Conservation (phyloP, 2,113 vertebrate species). For the Toxotes chatareus region DNA sequence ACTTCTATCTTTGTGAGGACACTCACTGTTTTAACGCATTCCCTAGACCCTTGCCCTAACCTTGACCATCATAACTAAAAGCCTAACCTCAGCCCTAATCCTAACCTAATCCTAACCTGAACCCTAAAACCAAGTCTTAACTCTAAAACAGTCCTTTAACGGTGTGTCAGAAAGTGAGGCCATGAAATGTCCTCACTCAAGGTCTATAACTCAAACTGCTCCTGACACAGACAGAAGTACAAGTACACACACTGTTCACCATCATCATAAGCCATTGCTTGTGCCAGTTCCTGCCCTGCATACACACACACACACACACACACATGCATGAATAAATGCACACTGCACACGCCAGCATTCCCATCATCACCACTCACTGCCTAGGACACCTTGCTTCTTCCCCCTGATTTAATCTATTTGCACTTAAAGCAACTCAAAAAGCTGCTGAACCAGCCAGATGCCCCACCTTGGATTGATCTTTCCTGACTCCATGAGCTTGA, state of each 20-base stretch:
- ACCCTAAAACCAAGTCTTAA: too few species aligned
- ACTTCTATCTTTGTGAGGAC: too few species aligned
- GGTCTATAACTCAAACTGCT: too few species aligned
- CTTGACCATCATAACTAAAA: too few species aligned
- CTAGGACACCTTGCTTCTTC: slow-evolving; percentile 32
- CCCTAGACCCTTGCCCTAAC: too few species aligned
- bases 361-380: slow-evolving; percentile 39
- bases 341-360: slow-evolving; percentile 19
- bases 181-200: too few species aligned
- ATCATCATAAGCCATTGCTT: background rate
- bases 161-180: too few species aligned
- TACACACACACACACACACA: slow-evolving; percentile 6
- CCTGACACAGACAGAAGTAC: background rate
- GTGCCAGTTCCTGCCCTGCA: slow-evolving; percentile 4
- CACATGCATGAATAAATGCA: background rate
- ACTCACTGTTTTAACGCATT: too few species aligned
- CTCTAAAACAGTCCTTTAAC: too few species aligned
- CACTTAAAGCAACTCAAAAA: slow-evolving; percentile 70
- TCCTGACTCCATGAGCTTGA: slow-evolving; percentile 37
- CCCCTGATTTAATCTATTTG: slow-evolving; percentile 72
- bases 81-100: too few species aligned
- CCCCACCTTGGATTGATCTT: slow-evolving; percentile 74
- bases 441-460: slow-evolving; percentile 69
- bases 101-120: too few species aligned
- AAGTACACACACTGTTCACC: background rate